Base-by-base conservation (phyloP, 2,888 invertebrate species). In the Leptura quadrifasciata region DNA sequence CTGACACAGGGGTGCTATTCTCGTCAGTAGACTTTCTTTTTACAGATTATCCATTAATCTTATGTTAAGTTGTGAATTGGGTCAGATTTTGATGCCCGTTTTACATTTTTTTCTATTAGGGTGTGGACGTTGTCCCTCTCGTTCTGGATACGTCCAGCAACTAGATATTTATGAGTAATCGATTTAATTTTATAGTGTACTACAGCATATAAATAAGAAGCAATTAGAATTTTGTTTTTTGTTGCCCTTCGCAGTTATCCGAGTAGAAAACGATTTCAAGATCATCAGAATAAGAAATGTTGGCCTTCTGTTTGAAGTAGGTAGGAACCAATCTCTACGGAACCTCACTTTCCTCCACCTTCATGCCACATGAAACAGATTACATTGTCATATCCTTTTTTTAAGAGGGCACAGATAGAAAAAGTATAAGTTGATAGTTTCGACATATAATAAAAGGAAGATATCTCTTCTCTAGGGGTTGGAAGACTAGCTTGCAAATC, bases 381-480 rank as follows among this genome's bases (percentile, higher is more conserved):
- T 72, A 72, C 72, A 64, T 55, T 24, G 15, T 54, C 72, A 24
- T 54, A 20, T 81, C 81, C 54, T 81, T 79, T 81, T 82, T 76
- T 75, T 82, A 72, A 39, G 71, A 81, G 72, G 78, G 78, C 61
- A 81, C n/a, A n/a, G n/a, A n/a, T n/a, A n/a, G n/a, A n/a, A n/a
- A n/a, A n/a, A n/a, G n/a, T n/a, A n/a, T n/a, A 27, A 27, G 27
- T 27, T 27, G 27, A 27, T 27, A 27, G 27, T 27, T 27, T 27
- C 27, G 27, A 27, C 82, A 82, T 55, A 84, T 63, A n/a, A 83
- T 85, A 70, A 85, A 84, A 77, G 84, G 80, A 76, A 17, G 80
- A 79, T 67, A 84, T 72, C 72, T 27, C 27, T 84, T 84, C 77
- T 77, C 79, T 79, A 21, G 82, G 83, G 20, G 67, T 79, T 80